Evolutionary conservation across 2,888 invertebrate genomes (phyloP), one percentile per base, ranked within the genome.

Genomic region (Heliconius aoede): DNA sequence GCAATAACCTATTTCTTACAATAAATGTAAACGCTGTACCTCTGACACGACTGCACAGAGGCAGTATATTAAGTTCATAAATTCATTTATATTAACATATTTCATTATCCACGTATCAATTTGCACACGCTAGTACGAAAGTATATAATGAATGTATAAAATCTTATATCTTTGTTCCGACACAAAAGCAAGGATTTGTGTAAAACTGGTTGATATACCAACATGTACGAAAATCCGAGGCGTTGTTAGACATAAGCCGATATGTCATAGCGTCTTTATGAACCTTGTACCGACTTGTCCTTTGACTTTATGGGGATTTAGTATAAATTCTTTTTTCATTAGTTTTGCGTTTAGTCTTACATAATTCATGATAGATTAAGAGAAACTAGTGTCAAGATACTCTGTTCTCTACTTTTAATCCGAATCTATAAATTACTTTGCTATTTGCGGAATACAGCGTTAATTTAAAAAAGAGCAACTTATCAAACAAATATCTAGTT

Each of bases 101-200:
- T 28, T 68, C 68, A 68, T 68, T 55, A 68, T n/a, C n/a, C 28
- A 68, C 26, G 60, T 72, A 36, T 24, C 30, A 30, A 60, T 60
- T 58, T 72, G 36, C 32, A 24, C 40, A 68, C 71, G 71, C 18
- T 24, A 36, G 36, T 72, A 58, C 36, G 13, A 72, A 32, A 36
- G 36, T 26, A 58, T 36, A 60, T 32, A 60, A 58, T 72, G 71
- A 36, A 58, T 4, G n/a, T 58, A n/a, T n/a, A 26, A 26, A 24
- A 26, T 60, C 55, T 55, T 32, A 55, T 8, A n/a, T 58, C 69
- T 55, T 71, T 69, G 55, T 58, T 58, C 65, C 32, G 24, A 21
- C 24, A 75, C 62, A 75, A 75, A 51, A 32, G 74, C 61, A 32
- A 51, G 69, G 74, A 60, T 69, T 74, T 55, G 46, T 64, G 60